phyloP scores from a whole-genome alignment of 2,888 invertebrate species.

The Calameuta idolon region DNA sequence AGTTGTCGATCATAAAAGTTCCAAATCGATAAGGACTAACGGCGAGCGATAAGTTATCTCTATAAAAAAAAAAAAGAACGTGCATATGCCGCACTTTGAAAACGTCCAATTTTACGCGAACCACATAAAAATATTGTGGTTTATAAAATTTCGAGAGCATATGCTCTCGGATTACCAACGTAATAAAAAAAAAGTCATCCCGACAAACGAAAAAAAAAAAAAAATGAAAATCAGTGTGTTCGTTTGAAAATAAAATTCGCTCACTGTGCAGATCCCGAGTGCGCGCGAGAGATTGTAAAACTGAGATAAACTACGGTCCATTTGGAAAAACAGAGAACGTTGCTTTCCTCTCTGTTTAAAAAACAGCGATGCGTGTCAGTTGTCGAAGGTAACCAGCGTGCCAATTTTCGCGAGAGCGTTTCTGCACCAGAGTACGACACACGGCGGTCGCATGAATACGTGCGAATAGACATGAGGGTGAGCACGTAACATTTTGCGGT shows the following conservation, averaged over 20 bases:
- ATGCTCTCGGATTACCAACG: too few relatives aligned
- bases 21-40: not conserved
- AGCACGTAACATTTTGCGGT: not conserved
- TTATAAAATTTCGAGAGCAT: too few relatives aligned
- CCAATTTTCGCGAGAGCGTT: not conserved
- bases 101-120: not conserved
- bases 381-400: not conserved
- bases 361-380: not conserved
- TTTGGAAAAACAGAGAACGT: constrained; percentile 28
- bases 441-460: not conserved
- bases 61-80: not conserved
- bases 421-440: not conserved
- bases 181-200: constrained; percentile 9
- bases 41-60: not conserved
- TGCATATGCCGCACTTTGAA: not conserved
- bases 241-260: constrained; percentile 17
- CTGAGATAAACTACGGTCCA: constrained; percentile 15
- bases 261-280: constrained; percentile 2
- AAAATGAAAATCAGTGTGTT: constrained; percentile 1
- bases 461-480: not conserved
- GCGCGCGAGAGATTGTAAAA: constrained; percentile 17
- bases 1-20: not conserved
- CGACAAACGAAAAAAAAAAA: not conserved
- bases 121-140: not conserved
- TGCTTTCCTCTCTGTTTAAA: not conserved